Base-by-base conservation (phyloP, 64 coral and sea anemone species). In the Montipora efflorescens region DNA sequence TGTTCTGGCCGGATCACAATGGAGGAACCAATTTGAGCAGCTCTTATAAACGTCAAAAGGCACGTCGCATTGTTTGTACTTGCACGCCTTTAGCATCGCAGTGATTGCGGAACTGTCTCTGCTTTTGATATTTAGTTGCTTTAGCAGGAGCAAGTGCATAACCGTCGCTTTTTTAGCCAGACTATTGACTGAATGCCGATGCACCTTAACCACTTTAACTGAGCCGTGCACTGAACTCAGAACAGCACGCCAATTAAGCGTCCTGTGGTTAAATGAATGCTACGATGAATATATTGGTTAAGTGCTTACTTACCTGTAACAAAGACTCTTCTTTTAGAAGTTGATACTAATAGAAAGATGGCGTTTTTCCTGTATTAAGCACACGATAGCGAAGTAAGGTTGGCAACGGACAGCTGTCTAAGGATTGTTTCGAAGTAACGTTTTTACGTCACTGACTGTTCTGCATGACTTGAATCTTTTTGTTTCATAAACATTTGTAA, bases 401-500 rank as follows among this genome's bases (percentile, higher is more conserved):
- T 82, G 18, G 66, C 0, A 70, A 49, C 44, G n/a, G 25, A 70
- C 66, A 68, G 66, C 14, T 21, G 45, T 70, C 10, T n/a, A 50
- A 21, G 22, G 66, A 85, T 22, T 85, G 15, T 62, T 47, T 19
- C 12, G 46, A 46, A 50, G 45, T 9, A 71, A 48, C 19, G 19
- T 21, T 50, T 50, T 85, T 64, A 85, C 82, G 82, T 85, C 82
- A 85, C 45, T 7, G 3, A 10, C 53, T 57, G 62, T 85, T 62
- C 69, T 85, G 82, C 82, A 70, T 69, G 82, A 85, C 19, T 85
- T 85, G 82, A 69, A 49, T n/a, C 8, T 85, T 83, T 85, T 85
- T 70, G 45, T 70, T 71, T 64, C 19, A n/a, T 1, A 18, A 6
- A 18, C 28, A 85, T 70, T 85, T 59, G 46, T 7, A 5, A 18